These are phyloP conservation scores for Decapterus maruadsi DNA, from an alignment of 2,797 vertebrate genomes.

Conservation along the genomic window DNA sequence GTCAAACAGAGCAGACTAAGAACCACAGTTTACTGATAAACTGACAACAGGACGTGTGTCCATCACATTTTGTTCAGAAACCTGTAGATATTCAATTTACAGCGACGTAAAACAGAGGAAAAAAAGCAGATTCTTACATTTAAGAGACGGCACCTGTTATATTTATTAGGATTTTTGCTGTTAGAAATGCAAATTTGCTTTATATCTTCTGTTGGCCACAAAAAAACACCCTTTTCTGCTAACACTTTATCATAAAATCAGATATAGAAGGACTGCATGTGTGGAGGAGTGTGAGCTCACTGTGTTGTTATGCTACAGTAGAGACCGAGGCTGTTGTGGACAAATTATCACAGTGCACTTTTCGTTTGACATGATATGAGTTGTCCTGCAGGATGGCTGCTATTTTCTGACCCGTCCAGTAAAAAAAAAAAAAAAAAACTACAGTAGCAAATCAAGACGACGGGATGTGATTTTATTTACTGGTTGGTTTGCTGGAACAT, in stretches of 20 bases:
- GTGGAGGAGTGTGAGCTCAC: neutral
- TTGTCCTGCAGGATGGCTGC: neutral
- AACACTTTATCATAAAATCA: too few relatives aligned
- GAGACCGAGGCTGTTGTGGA: neutral
- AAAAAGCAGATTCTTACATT: neutral
- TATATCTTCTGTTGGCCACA: too few relatives aligned
- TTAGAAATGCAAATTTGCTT: neutral
- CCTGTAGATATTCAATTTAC: neutral
- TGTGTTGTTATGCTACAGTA: neutral
- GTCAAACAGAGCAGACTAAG: neutral
- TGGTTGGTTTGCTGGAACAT: neutral
- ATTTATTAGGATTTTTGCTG: neutral
- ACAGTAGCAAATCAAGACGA: neutral
- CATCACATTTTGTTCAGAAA: neutral
- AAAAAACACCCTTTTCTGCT: too few relatives aligned
- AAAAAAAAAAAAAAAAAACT: neutral
- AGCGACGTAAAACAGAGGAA: neutral
- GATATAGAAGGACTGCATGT: neutral
- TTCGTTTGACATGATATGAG: neutral
- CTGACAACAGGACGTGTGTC: neutral
- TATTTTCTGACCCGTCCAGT: neutral
- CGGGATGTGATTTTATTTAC: neutral
- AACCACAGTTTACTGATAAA: neutral
- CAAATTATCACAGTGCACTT: neutral
- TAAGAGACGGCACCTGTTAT: neutral